Evolutionary conservation across 2,888 invertebrate genomes (phyloP), one percentile per base, ranked within the genome.

Genomic region (Leucoma salicis): DNA sequence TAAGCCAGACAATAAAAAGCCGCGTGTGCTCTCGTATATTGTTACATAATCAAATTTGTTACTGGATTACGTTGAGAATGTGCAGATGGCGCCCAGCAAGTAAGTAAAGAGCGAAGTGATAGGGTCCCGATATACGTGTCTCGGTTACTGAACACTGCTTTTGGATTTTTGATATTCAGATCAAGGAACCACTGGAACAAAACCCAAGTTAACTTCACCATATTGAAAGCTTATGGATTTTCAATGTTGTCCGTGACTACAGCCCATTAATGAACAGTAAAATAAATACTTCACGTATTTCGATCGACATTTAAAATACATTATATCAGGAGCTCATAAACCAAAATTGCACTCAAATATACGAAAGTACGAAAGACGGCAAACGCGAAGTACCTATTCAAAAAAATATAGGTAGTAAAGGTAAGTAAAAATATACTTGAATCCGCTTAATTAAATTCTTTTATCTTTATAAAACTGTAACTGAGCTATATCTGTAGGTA

Each of bases 141-240:
- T 66, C 70, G 88, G 70, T 65, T 89, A 83, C 87, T 82, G 85
- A 89, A 81, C 82, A 83, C 78, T 74, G 71, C 77, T 87, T 85
- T 81, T 82, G 77, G 79, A 84, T 82, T 87, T 86, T 89, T 87
- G 88, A 88, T 87, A 89, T 89, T 89, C 88, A 88, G 88, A 88
- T 87, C 79, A 71, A 72, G 82, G 75, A 72, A 70, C 82, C 80
- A 79, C 75, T 79, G 82, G 80, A 88, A 87, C 87, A 86, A 87
- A 86, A 85, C 85, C 82, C 77, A 71, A 82, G 86, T 83, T 86
- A 85, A 82, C 83, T 82, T 74, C 69, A 66, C 77, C 78, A 86
- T 87, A 89, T 89, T 89, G 88, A 88, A 88, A 87, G 83, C 81
- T 88, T 89, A 88, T 88, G 82, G 87, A 82, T 86, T 87, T 84